phyloP scores from a whole-genome alignment of 2,797 vertebrate genomes.

The Smutsia gigantea region DNA sequence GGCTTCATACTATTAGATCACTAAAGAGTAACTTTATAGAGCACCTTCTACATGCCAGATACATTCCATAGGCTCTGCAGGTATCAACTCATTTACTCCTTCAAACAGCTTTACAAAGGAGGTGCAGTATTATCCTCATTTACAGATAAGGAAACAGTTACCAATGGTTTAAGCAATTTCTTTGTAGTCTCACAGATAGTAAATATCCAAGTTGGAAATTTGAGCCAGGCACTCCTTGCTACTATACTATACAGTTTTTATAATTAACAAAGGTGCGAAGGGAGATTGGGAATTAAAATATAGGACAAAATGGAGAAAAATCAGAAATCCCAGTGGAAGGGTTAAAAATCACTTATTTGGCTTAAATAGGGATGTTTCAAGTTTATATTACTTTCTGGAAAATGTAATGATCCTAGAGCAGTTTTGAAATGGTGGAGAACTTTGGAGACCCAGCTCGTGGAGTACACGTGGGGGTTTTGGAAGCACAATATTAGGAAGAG shows the following conservation, averaged over 20 bases:
- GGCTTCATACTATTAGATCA: not conserved
- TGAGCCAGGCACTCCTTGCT: not conserved
- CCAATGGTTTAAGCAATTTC: not conserved
- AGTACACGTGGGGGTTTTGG: not conserved
- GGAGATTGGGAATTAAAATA: not conserved
- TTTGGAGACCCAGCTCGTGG: not conserved
- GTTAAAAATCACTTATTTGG: not conserved
- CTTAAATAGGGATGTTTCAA: not conserved
- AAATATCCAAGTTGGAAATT: not conserved
- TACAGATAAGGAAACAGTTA: not conserved
- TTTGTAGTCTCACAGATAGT: not conserved
- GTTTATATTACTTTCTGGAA: not conserved
- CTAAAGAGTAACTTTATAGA: not conserved
- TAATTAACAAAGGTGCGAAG: not conserved
- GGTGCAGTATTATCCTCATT: not conserved
- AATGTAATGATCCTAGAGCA: not conserved
- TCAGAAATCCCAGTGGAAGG: not conserved
- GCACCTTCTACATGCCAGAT: not conserved
- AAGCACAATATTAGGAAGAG: not conserved
- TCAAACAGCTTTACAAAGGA: not conserved
- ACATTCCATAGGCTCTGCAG: not conserved
- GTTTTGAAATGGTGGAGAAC: not conserved
- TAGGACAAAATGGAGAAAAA: not conserved
- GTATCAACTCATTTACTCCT: not conserved
- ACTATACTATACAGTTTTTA: not conserved